Evolutionary conservation across 2,888 invertebrate species (phyloP), one percentile per base, ranked within the genome.

Genomic region (Gonocerus acuteangulatus): DNA sequence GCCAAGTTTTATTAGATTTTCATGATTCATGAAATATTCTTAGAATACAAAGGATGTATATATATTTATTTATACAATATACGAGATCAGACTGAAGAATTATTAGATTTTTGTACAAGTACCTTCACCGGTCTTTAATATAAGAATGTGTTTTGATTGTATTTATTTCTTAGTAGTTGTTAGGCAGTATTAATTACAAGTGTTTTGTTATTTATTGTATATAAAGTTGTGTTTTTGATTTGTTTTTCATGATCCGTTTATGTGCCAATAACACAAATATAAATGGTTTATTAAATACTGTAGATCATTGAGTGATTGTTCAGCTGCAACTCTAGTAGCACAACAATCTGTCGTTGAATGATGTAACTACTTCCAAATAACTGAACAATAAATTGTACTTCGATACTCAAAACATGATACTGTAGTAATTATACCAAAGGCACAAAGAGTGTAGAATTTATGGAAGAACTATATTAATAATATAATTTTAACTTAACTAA

Each of bases 211-310:
- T 27, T 27, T 27, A 27, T 27, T 27, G 4, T 27, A 9, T 27
- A 6, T 6, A 27, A 27, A 27, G 27, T 27, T 27, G 9, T 27
- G 4, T 27, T 27, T 27, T 27, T 27, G 4, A 6, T 27, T 27
- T 27, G 27, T 27, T 27, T 27, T 51, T 34, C 32, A 51, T 51
- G 32, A 51, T 34, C 34, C 19, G 19, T 51, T 34, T 34, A 51
- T 36, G 51, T 51, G 51, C 51, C 51, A 51, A 51, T 27, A 51
- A n/a, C n/a, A n/a, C n/a, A n/a, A n/a, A n/a, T n/a, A n/a, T n/a
- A n/a, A n/a, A n/a, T n/a, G n/a, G n/a, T n/a, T n/a, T n/a, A n/a
- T n/a, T n/a, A n/a, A n/a, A n/a, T n/a, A n/a, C n/a, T n/a, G n/a
- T n/a, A n/a, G n/a, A n/a, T n/a, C n/a, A n/a, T n/a, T n/a, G n/a